Evolutionary conservation across 2,797 vertebrate species (phyloP), one percentile per base, ranked within the genome.

Genomic region (Microhierax caerulescens): DNA sequence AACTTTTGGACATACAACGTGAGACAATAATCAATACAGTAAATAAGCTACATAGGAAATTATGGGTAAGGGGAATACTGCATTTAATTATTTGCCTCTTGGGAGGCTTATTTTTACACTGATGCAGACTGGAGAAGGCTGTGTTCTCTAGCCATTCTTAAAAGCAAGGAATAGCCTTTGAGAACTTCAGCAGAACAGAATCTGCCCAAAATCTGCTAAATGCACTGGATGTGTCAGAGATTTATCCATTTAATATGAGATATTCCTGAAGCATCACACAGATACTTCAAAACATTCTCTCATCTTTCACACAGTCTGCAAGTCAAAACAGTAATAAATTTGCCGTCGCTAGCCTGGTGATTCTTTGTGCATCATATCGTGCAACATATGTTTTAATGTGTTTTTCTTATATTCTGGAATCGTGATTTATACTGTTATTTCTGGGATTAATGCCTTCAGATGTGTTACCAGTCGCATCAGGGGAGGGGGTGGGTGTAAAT

Each of bases 81-180:
- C 28, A 3, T 75, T 88, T 79, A 69, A 8, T 51, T 54, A 59
- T 84, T 50, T 68, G 22, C n/a, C 47, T 85, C 45, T 91, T 10
- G 6, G 76, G 69, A 53, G 53, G 6, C n/a, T 65, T 65, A 28
- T 95, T 92, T 85, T 48, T 28, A 27, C 9, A 32, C 61, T 74
- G 34, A 25, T 56, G 21, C 23, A 78, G 45, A 36, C 45, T 73
- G 57, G 41, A 41, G 76, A 75, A 28, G 25, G 9, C 72, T 77
- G 22, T 72, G 67, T 88, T 91, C 70, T 88, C 23, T 43, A 51
- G 36, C 79, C 61, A 4, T 72, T 95, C 67, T 60, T 32, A 48
- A 85, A 86, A 63, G 65, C 91, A 84, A 88, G 86, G 95, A 92
- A 81, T 45, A 88, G 69, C 70, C 74, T 94, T 87, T 47, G 54